Evolutionary conservation across 2,888 invertebrate species (phyloP).

Genomic region (Phengaris arion): DNA sequence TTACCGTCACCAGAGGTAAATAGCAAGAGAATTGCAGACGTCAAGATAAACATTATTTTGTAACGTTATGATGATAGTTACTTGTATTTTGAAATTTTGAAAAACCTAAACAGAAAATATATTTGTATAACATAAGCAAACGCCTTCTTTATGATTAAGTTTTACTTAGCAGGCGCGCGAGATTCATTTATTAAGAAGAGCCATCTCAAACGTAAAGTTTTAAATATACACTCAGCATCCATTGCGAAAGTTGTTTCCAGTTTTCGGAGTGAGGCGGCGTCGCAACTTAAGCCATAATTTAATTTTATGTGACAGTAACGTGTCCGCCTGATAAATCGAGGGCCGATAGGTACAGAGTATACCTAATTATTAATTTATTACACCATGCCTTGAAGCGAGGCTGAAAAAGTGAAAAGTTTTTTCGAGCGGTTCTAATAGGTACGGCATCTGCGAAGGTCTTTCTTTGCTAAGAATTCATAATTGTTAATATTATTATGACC

Average conservation of each 20-base stretch:
- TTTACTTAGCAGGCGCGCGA: conserved; percentile 19
- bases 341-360: conserved; percentile 32
- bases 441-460: too few relatives aligned
- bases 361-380: conserved; percentile 31
- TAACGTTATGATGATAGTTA: background rate
- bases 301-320: conserved; percentile 56
- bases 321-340: conserved; percentile 33
- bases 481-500: too few relatives aligned
- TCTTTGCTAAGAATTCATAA: too few relatives aligned
- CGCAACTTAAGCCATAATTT: conserved; percentile 53
- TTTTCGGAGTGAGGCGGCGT: conserved; percentile 31
- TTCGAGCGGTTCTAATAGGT: background rate
- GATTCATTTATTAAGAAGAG: conserved; percentile 20
- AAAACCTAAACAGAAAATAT: background rate
- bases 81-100: background rate
- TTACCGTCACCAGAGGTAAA: too few relatives aligned
- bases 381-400: background rate
- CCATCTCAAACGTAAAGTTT: conserved; percentile 24
- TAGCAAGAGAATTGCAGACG: background rate
- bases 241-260: conserved; percentile 31
- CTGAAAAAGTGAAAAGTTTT: background rate
- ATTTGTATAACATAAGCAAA: background rate
- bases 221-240: conserved; percentile 31
- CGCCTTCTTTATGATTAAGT: conserved; percentile 21
- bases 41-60: background rate